phyloP scores from a whole-genome alignment of 2,888 invertebrate species.

The Fragum fragum region DNA sequence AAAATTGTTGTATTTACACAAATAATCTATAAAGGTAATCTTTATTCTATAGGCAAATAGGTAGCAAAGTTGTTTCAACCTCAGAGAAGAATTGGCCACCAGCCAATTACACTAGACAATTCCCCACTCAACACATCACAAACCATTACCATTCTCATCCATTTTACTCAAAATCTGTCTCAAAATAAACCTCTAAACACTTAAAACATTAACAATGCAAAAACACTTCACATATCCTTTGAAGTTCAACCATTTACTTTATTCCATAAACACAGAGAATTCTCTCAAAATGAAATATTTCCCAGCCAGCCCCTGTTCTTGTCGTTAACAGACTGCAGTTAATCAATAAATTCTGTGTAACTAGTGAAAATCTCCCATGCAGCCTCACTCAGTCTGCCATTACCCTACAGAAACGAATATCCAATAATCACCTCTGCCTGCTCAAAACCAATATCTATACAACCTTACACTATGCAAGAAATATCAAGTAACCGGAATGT shows the following conservation, averaged over 20 bases:
- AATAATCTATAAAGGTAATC: conserved; percentile 16
- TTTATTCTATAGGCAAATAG: conserved; percentile 15
- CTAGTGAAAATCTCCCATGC: conserved; percentile 15
- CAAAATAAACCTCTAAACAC: not conserved
- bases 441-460: not conserved
- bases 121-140: not conserved
- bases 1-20: not conserved
- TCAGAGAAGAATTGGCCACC: conserved; percentile 3
- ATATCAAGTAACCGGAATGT: too few relatives aligned
- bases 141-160: not conserved
- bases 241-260: not conserved
- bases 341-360: conserved; percentile 31
- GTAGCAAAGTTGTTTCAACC: conserved; percentile 16
- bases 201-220: not conserved
- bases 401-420: not conserved
- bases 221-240: not conserved
- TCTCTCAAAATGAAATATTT: not conserved
- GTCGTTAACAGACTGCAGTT: not conserved
- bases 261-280: not conserved
- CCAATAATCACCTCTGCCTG: not conserved
- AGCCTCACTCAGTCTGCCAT: not conserved
- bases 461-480: too few relatives aligned
- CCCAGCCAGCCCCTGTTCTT: not conserved
- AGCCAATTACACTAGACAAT: conserved; percentile 23
- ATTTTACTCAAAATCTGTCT: not conserved